Percentiles rank a stretch among this genome's conserved stretches.
These are phyloP conservation scores for Hipposideros armiger DNA, from an alignment of 2,113 vertebrate genomes.

Conservation along the genomic window DNA sequence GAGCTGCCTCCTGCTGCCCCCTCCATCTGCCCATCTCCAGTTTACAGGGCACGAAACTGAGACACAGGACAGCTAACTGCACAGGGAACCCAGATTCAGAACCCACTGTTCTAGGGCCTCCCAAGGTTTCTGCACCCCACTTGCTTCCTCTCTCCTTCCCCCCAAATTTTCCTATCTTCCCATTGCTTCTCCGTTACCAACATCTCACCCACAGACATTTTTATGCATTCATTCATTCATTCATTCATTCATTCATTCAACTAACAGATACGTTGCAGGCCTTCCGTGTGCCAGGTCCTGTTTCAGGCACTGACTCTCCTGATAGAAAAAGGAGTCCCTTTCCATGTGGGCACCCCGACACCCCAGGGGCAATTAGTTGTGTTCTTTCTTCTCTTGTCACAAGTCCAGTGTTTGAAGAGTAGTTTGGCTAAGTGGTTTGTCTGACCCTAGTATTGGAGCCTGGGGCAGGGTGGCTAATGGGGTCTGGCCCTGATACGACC, in stretches of 20 bases:
- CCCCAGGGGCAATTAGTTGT: not conserved
- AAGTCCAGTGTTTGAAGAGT: not conserved
- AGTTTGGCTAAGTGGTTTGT: not conserved
- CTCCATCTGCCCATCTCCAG: not conserved
- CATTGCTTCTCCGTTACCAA: not conserved
- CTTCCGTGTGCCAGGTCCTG: not conserved
- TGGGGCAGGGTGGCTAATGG: not conserved
- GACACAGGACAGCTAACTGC: not conserved
- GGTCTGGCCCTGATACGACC: not conserved
- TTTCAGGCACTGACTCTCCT: not conserved
- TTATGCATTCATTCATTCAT: not conserved
- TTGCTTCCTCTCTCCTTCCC: not conserved
- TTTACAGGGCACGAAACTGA: not conserved
- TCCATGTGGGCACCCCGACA: not conserved
- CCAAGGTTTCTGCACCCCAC: accelerated
- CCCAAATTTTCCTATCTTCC: not conserved
- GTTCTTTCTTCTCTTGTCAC: not conserved
- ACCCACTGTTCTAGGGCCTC: not conserved
- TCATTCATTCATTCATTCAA: not conserved
- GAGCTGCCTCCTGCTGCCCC: not conserved
- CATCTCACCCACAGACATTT: not conserved
- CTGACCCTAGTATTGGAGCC: not conserved
- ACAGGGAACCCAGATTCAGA: not conserved
- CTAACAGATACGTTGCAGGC: not conserved
- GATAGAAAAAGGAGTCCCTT: not conserved